These are phyloP conservation scores for Tupaia chinensis DNA, from an alignment of 2,113 vertebrate species.

Conservation along the genomic window DNA sequence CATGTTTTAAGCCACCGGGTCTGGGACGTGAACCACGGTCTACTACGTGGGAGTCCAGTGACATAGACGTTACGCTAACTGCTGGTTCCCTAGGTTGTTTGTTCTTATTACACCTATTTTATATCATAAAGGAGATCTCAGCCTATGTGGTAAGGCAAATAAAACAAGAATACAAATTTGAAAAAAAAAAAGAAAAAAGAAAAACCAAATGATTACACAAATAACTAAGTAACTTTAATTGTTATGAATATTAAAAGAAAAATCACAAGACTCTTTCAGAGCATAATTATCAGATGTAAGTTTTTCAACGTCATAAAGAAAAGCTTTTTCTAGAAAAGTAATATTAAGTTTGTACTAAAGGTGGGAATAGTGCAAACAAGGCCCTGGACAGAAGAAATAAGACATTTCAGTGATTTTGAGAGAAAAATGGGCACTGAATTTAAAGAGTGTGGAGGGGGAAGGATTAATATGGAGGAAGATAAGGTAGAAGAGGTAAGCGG, in stretches of 20 bases:
- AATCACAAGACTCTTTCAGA: neutral
- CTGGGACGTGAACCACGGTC: too few species aligned
- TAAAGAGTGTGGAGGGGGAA: neutral
- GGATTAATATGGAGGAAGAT: neutral
- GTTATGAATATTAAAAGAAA: neutral
- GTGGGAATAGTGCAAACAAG: neutral
- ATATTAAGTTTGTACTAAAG: neutral
- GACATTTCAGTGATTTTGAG: neutral
- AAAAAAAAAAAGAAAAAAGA: too few species aligned
- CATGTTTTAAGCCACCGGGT: too few species aligned
- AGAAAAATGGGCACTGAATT: neutral
- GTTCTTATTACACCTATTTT: too few species aligned
- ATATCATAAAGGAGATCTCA: too few species aligned
- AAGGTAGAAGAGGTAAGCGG: neutral
- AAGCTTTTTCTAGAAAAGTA: neutral
- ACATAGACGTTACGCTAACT: too few species aligned
- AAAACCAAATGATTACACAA: neutral
- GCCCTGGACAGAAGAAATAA: neutral
- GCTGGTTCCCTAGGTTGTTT: too few species aligned
- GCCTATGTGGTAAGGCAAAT: too few species aligned
- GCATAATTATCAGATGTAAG: neutral
- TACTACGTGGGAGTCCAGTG: too few species aligned
- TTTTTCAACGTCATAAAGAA: slow-evolving; percentile 8
- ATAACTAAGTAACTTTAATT: neutral
- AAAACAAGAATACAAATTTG: too few species aligned